These are phyloP conservation scores for Garrulus glandarius DNA, from an alignment of 2,797 vertebrate genomes.

Conservation along the genomic window DNA sequence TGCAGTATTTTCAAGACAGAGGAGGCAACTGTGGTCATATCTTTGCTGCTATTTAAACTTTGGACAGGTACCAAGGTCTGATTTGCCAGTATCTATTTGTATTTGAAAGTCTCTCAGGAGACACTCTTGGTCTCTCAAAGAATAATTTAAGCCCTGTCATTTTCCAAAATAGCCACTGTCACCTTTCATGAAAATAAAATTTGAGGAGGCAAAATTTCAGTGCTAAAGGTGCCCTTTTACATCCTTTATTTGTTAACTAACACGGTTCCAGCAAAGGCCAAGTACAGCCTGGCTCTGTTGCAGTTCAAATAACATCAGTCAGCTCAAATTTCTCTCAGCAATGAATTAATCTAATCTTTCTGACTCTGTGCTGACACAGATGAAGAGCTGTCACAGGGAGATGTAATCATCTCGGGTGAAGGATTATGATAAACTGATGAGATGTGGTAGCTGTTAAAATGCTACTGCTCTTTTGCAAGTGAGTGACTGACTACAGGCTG, in stretches of 20 bases:
- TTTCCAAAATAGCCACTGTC: not conserved
- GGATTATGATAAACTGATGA: not conserved
- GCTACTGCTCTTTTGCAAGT: not conserved
- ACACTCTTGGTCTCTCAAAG: not conserved
- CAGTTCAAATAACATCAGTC: not conserved
- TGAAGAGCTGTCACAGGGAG: not conserved
- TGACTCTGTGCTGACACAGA: not conserved
- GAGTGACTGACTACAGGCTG: not conserved
- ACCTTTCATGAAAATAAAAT: not conserved
- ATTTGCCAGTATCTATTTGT: not conserved
- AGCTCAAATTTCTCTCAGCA: not conserved
- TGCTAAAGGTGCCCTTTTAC: not conserved
- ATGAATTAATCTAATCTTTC: constrained; percentile 3
- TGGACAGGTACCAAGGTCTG: not conserved
- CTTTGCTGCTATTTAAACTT: not conserved
- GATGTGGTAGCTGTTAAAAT: not conserved
- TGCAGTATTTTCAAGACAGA: not conserved
- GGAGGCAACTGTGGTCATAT: not conserved
- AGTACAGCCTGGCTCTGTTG: not conserved
- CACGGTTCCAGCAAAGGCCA: not conserved
- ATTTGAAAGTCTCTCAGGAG: not conserved
- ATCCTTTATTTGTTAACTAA: not conserved
- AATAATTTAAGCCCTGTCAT: not conserved
- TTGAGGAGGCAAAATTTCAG: not conserved
- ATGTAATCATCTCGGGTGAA: not conserved